Evolutionary conservation across 1,140 invertebrate species (phyloP), one percentile per base, ranked within the genome.

Genomic region (Drosophila rufa): DNA sequence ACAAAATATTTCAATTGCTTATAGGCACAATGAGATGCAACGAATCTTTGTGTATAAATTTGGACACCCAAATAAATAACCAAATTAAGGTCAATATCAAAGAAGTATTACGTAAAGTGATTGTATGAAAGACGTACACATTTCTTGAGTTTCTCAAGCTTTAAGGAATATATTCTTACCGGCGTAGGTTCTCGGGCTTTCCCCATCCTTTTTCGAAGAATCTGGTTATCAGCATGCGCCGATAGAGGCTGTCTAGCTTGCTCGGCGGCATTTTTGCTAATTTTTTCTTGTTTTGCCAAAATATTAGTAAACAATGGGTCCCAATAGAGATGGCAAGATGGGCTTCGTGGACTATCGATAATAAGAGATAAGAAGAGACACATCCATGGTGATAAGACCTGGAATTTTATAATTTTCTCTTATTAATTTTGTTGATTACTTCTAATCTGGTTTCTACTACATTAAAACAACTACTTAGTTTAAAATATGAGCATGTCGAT

Each of bases 191-290:
- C 85, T 98, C 96, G 8, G 98, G 97, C 81, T 97, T 96, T 8
- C 99, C 99, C 98, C 98, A 99, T 76, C 98, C 98, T 94, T 98
- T 98, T 1, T 96, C 97, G 92, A 99, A 99, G 93, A 99, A 98
- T 93, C 97, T 98, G 2, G 97, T 97, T 43, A 99, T 93, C 25
- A 99, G 94, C 89, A 99, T 95, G 91, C 96, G 96, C 83, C 98
- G 94, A 93, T 99, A 99, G 55, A 99, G 94, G 55, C 97, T 95
- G 93, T 99, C 98, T 79, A 99, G 93, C 82, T 95, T 95, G 92
- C 96, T 97, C 14, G 95, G 94, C 74, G 96, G 95, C 96, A 96
- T 96, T 55, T 14, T 68, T 78, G n/a, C 40, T 43, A 4, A 50
- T 33, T 45, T 77, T 66, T 60, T 75, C 25, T 65, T 64, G 17